Base-by-base conservation (phyloP, 2,888 invertebrate species). In the Sarcophaga carnaria region DNA sequence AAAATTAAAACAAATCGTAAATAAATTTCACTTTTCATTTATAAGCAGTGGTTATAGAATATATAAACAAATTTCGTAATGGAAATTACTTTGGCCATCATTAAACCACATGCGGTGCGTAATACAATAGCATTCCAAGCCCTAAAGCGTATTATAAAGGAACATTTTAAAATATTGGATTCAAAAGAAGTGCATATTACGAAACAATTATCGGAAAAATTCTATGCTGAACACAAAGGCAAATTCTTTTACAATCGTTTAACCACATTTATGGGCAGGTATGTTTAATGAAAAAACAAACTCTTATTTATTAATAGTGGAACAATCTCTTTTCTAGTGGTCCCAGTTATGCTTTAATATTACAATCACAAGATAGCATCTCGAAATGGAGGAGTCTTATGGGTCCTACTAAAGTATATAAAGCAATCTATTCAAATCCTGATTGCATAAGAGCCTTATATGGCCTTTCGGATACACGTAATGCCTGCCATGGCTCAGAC, bases 401-500 rank as follows among this genome's bases (percentile, higher is more conserved):
- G 94, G 99, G 99, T 0, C 98, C 98, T 2, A 98, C 99, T 0
- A 98, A 98, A 94, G 97, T 97, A 0, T 97, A 94, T 91, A 96
- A 96, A 92, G 96, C 97, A 0, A 96, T 97, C 85, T 97, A 96
- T 91, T 95, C 95, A 81, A 95, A 96, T 79, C 98, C 98, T 0
- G 93, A 96, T 78, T 95, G 96, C 77, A 95, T 99, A 87, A 94
- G 99, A 89, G 97, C 97, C 2, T 94, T 95, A 91, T 98, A 96
- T 94, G 99, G 99, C 0, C 94, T 99, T 22, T 97, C 98, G 0
- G 99, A 99, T 92, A 99, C 99, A 0, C 95, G 99, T 90, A 99
- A 99, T 94, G 98, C 97, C 2, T 96, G 97, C 12, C 99, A 99
- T 94, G 99, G 99, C 20, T 98, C 99, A 92, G 98, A 98, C 96